phyloP scores from a whole-genome alignment of 2,888 invertebrate species.

The Caenorhabditis japonica region DNA sequence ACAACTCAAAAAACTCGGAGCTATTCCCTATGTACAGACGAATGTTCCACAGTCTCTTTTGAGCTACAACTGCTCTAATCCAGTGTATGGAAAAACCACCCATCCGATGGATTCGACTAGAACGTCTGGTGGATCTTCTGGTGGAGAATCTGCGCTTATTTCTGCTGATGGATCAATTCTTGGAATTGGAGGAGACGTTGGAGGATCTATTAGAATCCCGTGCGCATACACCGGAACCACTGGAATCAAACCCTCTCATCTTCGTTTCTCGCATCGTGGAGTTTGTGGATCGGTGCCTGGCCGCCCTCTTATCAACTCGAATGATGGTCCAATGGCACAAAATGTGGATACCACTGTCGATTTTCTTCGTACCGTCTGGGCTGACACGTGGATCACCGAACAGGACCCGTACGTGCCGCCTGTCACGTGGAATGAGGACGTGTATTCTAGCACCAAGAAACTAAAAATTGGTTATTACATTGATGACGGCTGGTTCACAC shows the following conservation, averaged over 20 bases:
- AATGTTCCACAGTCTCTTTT: constrained; percentile 78
- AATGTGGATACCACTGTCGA: constrained; percentile 62
- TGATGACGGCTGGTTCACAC: constrained; percentile 73
- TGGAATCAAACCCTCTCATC: constrained; percentile 75
- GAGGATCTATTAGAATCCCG: constrained; percentile 80
- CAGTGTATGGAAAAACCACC: constrained; percentile 77
- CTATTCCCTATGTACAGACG: constrained; percentile 79
- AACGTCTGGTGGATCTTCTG: constrained; percentile 64
- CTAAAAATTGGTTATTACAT: constrained; percentile 65
- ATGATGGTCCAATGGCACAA: constrained; percentile 70
- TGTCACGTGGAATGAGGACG: constrained; percentile 64
- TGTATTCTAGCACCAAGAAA: constrained; percentile 46
- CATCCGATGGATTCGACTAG: constrained; percentile 51
- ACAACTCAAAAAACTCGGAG: constrained; percentile 70
- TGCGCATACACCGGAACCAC: constrained; percentile 79
- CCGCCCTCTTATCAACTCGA: constrained; percentile 69
- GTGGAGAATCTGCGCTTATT: constrained; percentile 77
- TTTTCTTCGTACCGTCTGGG: constrained; percentile 61
- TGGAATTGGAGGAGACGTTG: constrained; percentile 79
- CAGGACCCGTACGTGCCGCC: constrained; percentile 71
- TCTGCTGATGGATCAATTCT: constrained; percentile 63
- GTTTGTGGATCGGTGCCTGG: constrained; percentile 68
- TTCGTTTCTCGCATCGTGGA: constrained; percentile 66
- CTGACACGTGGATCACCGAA: constrained; percentile 58
- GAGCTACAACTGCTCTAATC: constrained; percentile 77